Evolutionary conservation across 1,140 invertebrate genomes (phyloP), one percentile per base, ranked within the genome.

Genomic region (Tenebrio molitor): DNA sequence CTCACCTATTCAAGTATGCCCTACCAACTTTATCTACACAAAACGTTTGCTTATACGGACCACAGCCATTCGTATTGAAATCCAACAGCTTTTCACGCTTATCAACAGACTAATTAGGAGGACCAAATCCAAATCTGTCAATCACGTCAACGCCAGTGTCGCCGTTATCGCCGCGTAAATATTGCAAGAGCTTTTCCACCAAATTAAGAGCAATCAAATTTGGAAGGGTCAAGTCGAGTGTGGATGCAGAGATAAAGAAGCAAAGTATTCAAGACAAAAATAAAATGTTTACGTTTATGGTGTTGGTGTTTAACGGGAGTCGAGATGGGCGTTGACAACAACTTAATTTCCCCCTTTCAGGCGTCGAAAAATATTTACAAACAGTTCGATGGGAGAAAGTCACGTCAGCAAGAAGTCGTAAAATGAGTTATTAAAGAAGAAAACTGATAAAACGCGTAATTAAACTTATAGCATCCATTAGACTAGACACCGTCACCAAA

Each of bases 1-100:
- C 71, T 71, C 73, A 70, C 72, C 64, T 34, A 65, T 70, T 73
- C 67, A 46, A 64, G 36, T 25, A 73, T 73, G 63, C 62, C 69
- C 21, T 42, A 16, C 46, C 46, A 36, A 50, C 41, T 69, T 69
- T 36, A 50, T 69, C 67, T 16, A 69, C 44, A 66, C 64, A 66
- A 66, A 66, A 66, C 64, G 64, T 66, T 66, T 58, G 10, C 50
- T 58, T 29, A 29, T 58, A 15, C 8, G 19, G 23, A 15, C 50
- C 15, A 12, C 5, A 12, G 23, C n/a, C 19, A 58, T 58, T 58
- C 15, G 29, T 58, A 58, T 58, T 58, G 21, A 58, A 58, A 58
- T 58, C n/a, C n/a, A n/a, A n/a, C n/a, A n/a, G n/a, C n/a, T n/a
- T n/a, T n/a, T n/a, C n/a, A n/a, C n/a, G n/a, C n/a, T n/a, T n/a